phyloP scores from a whole-genome alignment of 2,888 invertebrate species.

The Itoplectis maculator region DNA sequence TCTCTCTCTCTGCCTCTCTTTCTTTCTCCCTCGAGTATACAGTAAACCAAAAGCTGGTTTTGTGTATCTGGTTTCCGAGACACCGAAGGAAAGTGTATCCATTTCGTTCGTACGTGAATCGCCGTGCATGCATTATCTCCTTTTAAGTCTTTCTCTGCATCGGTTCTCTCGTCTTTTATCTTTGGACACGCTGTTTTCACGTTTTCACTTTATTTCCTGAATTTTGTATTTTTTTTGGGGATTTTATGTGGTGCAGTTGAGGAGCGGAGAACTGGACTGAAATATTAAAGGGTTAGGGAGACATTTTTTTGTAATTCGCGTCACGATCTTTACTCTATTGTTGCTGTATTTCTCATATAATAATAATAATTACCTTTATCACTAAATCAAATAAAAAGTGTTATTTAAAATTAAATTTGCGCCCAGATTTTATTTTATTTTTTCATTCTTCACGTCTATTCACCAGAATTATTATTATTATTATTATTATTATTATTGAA shows the following conservation, averaged over 20 bases:
- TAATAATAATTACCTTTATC: not conserved
- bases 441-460: not conserved
- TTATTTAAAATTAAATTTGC: not conserved
- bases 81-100: conserved; percentile 31
- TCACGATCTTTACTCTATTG: not conserved
- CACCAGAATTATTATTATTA: too few species aligned
- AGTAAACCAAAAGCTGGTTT: conserved; percentile 34
- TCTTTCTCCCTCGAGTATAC: not conserved
- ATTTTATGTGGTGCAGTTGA: not conserved
- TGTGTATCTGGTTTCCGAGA: conserved; percentile 37
- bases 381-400: not conserved
- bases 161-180: not conserved
- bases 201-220: not conserved
- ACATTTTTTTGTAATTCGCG: not conserved
- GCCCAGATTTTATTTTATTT: not conserved
- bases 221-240: not conserved
- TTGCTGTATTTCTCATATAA: not conserved
- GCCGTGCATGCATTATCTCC: conserved; percentile 13
- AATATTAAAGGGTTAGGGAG: not conserved
- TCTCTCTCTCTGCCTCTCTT: not conserved
- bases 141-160: conserved; percentile 3
- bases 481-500: too few species aligned
- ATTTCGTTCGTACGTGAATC: conserved; percentile 37
- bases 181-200: not conserved
- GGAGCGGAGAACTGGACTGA: not conserved